Base-by-base conservation (phyloP, 2,888 invertebrate species). In the Stictocephala bisonia region DNA sequence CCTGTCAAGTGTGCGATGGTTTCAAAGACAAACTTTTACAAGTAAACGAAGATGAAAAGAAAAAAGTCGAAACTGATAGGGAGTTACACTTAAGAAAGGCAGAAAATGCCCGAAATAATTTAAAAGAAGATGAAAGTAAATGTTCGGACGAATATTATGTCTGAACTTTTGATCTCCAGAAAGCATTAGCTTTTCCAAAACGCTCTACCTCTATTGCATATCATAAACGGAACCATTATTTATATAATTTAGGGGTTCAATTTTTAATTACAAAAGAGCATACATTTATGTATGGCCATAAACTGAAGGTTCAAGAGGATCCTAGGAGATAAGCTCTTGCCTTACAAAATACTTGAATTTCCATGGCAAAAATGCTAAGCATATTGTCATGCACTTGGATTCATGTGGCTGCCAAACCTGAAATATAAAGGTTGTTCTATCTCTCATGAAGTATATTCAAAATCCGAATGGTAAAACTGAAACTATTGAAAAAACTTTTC, bases 111-210 rank as follows among this genome's bases (percentile, higher is more conserved):
- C n/a, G n/a, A n/a, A n/a, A n/a, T n/a, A n/a, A n/a, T n/a, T n/a
- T n/a, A n/a, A n/a, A n/a, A n/a, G n/a, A n/a, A n/a, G 58, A 73
- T 24, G 9, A 58, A 27, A 41, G 24, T 18, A 18, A 15, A 31
- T 71, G 58, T 56, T 71, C 71, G 40, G 71, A 74, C 13, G 48
- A 51, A 11, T 64, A 64, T n/a, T 71, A 64, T 22, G 74, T 18
- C 11, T 71, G 3, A 64, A n/a, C n/a, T n/a, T n/a, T n/a, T n/a
- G n/a, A n/a, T n/a, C n/a, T n/a, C n/a, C n/a, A n/a, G n/a, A n/a
- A n/a, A n/a, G n/a, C n/a, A n/a, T n/a, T n/a, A n/a, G n/a, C n/a
- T n/a, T n/a, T n/a, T n/a, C n/a, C n/a, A n/a, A n/a, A n/a, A n/a
- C n/a, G n/a, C n/a, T n/a, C n/a, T n/a, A n/a, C n/a, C 15, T 71